Conservation (phyloP, 1,140 invertebrate genomes). For the Wiebesia pumilae region DNA sequence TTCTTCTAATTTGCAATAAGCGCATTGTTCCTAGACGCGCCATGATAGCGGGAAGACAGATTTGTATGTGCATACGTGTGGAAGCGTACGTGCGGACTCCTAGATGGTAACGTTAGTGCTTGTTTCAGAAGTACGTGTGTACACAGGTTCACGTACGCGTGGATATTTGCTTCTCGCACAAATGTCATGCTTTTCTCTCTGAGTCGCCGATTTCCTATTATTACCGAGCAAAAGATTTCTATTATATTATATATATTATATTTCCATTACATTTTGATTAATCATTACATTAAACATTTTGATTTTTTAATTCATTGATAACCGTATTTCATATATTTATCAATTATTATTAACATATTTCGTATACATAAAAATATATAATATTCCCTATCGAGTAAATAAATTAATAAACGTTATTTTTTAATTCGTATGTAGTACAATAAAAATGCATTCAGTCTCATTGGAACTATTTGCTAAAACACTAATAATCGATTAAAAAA, state of each 20-base stretch:
- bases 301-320: too few species aligned
- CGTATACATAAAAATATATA: too few species aligned
- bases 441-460: too few species aligned
- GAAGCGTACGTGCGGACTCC: slow-evolving; percentile 25
- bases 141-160: slow-evolving; percentile 8
- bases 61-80: not conserved
- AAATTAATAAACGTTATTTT: too few species aligned
- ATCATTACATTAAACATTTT: too few species aligned
- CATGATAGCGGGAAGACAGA: not conserved
- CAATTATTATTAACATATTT: too few species aligned
- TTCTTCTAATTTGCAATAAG: not conserved
- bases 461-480: too few species aligned
- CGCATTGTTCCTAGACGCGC: not conserved
- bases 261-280: not conserved
- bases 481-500: too few species aligned
- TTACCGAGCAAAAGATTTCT: not conserved
- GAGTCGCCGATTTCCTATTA: not conserved
- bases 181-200: not conserved
- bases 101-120: slow-evolving; percentile 33
- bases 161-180: not conserved
- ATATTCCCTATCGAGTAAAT: too few species aligned
- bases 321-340: not conserved
- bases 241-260: not conserved
- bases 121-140: slow-evolving; percentile 31
- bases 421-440: too few species aligned